Conservation (phyloP, 2,113 vertebrate species). For the Ptychochromis oligacanthus region DNA sequence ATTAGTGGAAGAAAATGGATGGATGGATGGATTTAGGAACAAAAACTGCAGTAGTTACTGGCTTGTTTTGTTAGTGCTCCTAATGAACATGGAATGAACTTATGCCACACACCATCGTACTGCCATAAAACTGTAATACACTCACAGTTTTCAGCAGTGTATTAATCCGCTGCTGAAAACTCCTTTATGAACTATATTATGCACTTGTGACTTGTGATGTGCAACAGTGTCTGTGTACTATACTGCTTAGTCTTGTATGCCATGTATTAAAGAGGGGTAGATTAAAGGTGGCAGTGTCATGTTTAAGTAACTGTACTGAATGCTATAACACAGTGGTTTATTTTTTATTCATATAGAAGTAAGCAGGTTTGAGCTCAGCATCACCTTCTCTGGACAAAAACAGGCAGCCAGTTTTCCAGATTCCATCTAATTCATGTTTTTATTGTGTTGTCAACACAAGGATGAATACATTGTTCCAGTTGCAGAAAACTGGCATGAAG, state of each 20-base stretch:
- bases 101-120: neutral
- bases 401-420: slow-evolving; percentile 33
- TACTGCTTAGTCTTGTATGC: too few species aligned
- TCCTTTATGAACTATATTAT: neutral
- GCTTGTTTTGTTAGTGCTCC: neutral
- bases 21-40: neutral
- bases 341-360: neutral
- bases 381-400: neutral
- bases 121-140: neutral
- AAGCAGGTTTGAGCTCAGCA: neutral
- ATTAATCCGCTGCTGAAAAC: neutral
- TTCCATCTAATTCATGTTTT: slow-evolving; percentile 72
- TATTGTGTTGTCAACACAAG: slow-evolving; percentile 81
- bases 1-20: too few species aligned
- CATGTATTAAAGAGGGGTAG: too few species aligned
- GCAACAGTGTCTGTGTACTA: neutral
- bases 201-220: neutral
- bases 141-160: too few species aligned
- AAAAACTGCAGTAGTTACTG: neutral
- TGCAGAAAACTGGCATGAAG: slow-evolving; percentile 61
- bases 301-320: too few species aligned
- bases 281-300: too few species aligned
- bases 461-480: slow-evolving; percentile 66
- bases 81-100: neutral
- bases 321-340: too few species aligned